Evolutionary conservation across 2,888 invertebrate genomes (phyloP), one percentile per base, ranked within the genome.

Genomic region (Apotomis betuletana): DNA sequence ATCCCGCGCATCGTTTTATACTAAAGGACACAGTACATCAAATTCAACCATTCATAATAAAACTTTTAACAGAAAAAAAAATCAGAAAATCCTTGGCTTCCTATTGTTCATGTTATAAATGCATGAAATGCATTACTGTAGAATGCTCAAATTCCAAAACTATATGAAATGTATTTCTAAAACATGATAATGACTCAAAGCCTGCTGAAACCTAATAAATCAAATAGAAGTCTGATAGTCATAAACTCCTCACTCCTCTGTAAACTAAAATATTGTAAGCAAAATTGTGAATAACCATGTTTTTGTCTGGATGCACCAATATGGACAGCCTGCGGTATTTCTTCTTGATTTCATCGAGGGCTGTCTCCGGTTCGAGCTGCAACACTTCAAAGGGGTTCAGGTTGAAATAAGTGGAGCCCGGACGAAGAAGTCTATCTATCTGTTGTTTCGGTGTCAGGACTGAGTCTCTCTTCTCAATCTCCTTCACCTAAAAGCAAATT

Each of bases 261-360:
- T 55, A 27, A 36, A 58, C 44, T 13, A 41, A 61, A 15, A 61
- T 9, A 44, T 10, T 15, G 13, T 12, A 12, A 27, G 2, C 27
- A 27, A 57, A 65, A 15, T 27, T 36, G 9, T 5, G 46, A 82
- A 90, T 87, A 80, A 94, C 94, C 80, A 93, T 95, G 93, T 99
- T 99, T 94, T 99, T 99, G 88, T 99, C 99, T 36, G 99, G 99
- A 96, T 99, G 99, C 51, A 99, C 99, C 83, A 99, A 94, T 88
- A 99, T 98, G 15, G 99, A 99, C 83, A 99, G 95, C 93, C 97
- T 95, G 85, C 98, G 95, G 90, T 99, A 99, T 91, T 98, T 98
- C 88, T 98, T 99, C 90, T 99, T 99, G 68, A 99, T 96, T 86
- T 98, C 98, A 80, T 99, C 98, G 69, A 99, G 88, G 27, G 97